Evolutionary conservation across 2,888 invertebrate genomes (phyloP).

Genomic region (Cynaeus angustus): DNA sequence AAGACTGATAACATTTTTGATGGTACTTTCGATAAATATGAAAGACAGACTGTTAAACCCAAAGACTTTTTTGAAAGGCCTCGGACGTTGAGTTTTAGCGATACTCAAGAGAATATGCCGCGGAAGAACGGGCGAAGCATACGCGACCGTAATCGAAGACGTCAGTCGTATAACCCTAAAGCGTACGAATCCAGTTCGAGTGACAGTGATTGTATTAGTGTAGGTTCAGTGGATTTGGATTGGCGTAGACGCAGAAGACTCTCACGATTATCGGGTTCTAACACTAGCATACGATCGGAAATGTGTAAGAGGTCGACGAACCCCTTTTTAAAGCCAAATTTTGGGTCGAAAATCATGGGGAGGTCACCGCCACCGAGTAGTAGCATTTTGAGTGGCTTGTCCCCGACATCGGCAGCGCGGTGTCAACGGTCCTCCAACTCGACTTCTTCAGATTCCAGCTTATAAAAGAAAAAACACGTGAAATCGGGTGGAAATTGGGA

Average conservation of each 20-base stretch:
- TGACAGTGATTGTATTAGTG: conserved; percentile 71
- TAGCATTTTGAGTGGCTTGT: conserved; percentile 74
- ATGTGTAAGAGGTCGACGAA: conserved; percentile 65
- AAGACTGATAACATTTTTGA: conserved; percentile 58
- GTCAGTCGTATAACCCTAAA: conserved; percentile 76
- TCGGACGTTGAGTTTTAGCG: conserved; percentile 63
- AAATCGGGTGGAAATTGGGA: not conserved
- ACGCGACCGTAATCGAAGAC: conserved; percentile 73
- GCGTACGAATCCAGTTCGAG: conserved; percentile 74
- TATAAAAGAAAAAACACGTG: conserved; percentile 60
- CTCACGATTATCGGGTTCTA: conserved; percentile 68
- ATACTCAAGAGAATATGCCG: conserved; percentile 65
- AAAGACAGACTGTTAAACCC: conserved; percentile 41
- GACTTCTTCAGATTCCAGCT: conserved; percentile 68
- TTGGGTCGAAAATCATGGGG: conserved; percentile 67
- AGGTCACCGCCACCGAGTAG: conserved; percentile 75
- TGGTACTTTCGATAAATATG: conserved; percentile 52
- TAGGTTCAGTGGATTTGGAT: conserved; percentile 70
- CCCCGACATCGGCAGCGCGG: conserved; percentile 72
- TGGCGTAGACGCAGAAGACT: conserved; percentile 68
- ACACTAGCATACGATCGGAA: conserved; percentile 70
- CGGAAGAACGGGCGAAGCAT: conserved; percentile 71
- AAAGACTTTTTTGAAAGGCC: conserved; percentile 56
- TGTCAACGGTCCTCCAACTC: conserved; percentile 63
- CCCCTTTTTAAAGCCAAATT: conserved; percentile 69